phyloP scores from a whole-genome alignment of 2,797 vertebrate species.

The Rhinophrynus dorsalis region DNA sequence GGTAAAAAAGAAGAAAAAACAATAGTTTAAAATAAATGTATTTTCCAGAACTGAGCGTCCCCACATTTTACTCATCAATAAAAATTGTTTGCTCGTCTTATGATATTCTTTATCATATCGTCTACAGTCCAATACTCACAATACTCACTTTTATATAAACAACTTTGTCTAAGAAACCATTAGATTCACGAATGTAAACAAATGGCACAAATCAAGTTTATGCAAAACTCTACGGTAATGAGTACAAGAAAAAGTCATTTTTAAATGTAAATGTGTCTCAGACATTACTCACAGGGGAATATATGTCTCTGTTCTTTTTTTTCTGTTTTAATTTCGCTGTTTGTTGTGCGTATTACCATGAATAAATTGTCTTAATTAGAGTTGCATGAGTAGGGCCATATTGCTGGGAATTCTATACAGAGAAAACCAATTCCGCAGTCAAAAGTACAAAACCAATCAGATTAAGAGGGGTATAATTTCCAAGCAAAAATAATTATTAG shows the following conservation, averaged over 20 bases:
- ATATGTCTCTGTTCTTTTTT: slow-evolving; percentile 38
- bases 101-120: too few relatives aligned
- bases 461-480: slow-evolving; percentile 33
- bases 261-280: slow-evolving; percentile 45
- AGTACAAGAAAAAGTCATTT: slow-evolving; percentile 36
- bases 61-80: too few relatives aligned
- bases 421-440: slow-evolving; percentile 48
- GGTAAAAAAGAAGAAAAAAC: too few relatives aligned
- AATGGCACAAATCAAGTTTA: background rate
- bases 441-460: slow-evolving; percentile 48
- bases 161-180: too few relatives aligned
- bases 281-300: slow-evolving; percentile 22
- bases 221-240: background rate
- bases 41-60: too few relatives aligned
- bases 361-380: slow-evolving; percentile 62
- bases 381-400: slow-evolving; percentile 36
- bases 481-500: slow-evolving; percentile 46
- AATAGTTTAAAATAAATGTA: too few relatives aligned
- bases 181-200: background rate
- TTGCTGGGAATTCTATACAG: slow-evolving; percentile 49
- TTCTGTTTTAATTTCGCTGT: slow-evolving; percentile 51
- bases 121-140: too few relatives aligned
- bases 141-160: too few relatives aligned
- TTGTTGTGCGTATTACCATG: slow-evolving; percentile 55
- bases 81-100: too few relatives aligned